phyloP scores from a whole-genome alignment of 1,140 invertebrate species.

The Bursaphelenchus mucronatus region DNA sequence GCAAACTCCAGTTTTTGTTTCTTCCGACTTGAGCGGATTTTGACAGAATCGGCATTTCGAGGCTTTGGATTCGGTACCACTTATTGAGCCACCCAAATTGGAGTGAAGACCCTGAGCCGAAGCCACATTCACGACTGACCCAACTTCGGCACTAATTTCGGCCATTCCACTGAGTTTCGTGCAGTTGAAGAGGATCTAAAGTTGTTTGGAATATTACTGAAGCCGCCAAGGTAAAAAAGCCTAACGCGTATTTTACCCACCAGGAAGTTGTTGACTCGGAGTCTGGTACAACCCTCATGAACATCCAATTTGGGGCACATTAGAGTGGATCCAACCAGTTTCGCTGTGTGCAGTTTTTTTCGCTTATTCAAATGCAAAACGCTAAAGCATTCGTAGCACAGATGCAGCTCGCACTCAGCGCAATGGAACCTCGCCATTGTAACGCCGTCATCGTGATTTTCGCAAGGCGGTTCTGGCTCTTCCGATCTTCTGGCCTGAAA shows the following conservation, averaged over 20 bases:
- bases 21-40: slow-evolving; percentile 72
- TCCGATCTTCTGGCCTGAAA: slow-evolving; percentile 66
- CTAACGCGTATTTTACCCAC: slow-evolving; percentile 11
- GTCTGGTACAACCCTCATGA: slow-evolving; percentile 58
- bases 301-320: slow-evolving; percentile 47
- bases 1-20: slow-evolving; percentile 87
- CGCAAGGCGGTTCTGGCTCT: slow-evolving; percentile 69
- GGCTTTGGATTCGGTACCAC: background rate
- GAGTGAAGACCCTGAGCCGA: background rate
- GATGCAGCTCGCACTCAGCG: slow-evolving; percentile 74
- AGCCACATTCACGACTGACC: background rate
- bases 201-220: too few species aligned
- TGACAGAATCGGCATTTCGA: slow-evolving; percentile 84
- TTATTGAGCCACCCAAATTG: background rate
- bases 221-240: background rate
- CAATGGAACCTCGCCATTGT: slow-evolving; percentile 87
- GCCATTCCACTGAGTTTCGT: slow-evolving; percentile 85
- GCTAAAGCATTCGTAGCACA: slow-evolving; percentile 87
- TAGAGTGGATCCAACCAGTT: slow-evolving; percentile 35
- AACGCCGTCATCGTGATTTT: slow-evolving; percentile 92
- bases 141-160: slow-evolving; percentile 78
- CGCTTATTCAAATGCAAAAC: slow-evolving; percentile 84
- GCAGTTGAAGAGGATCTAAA: slow-evolving; percentile 83
- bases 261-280: slow-evolving; percentile 44
- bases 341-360: slow-evolving; percentile 65